Percentiles rank a stretch among this genome's conserved stretches.
These are phyloP conservation scores for Poecilia velifera DNA, from an alignment of 2,797 vertebrate genomes.

Conservation along the genomic window DNA sequence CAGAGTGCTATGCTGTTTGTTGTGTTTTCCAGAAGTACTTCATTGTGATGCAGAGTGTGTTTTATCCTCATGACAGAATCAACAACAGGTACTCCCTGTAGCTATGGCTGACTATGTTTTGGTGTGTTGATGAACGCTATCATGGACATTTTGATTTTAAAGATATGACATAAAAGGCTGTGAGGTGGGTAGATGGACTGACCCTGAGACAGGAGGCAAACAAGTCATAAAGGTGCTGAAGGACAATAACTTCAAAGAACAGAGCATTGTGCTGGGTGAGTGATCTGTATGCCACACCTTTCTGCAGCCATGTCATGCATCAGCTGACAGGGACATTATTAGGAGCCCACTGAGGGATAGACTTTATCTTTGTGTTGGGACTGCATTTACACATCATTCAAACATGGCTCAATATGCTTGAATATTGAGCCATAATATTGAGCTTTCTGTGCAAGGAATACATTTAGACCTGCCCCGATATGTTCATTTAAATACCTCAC, in stretches of 20 bases:
- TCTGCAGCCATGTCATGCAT: no score
- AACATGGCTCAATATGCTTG: no score
- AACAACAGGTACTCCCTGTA: constrained; percentile 69
- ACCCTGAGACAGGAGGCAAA: constrained; percentile 63
- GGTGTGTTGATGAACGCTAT: not conserved
- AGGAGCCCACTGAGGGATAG: no score
- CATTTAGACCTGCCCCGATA: no score
- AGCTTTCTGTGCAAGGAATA: no score
- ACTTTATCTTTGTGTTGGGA: no score
- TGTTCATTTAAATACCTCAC: no score
- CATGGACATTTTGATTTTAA: not conserved
- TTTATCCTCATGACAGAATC: constrained; percentile 83
- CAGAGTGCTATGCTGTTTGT: no score
- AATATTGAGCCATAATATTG: no score
- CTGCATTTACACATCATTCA: no score
- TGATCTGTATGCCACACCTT: not conserved
- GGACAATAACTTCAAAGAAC: constrained; percentile 62
- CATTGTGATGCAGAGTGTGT: constrained; percentile 87
- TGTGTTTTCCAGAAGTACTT: constrained; percentile 81
- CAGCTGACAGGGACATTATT: no score
- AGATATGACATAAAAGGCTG: constrained; percentile 88
- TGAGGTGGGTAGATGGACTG: constrained; percentile 79
- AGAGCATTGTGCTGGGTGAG: constrained; percentile 77
- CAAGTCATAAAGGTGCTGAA: constrained; percentile 79
- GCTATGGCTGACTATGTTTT: not conserved